Base-by-base conservation (phyloP, 2,113 vertebrate species). In the Gobio gobio region DNA sequence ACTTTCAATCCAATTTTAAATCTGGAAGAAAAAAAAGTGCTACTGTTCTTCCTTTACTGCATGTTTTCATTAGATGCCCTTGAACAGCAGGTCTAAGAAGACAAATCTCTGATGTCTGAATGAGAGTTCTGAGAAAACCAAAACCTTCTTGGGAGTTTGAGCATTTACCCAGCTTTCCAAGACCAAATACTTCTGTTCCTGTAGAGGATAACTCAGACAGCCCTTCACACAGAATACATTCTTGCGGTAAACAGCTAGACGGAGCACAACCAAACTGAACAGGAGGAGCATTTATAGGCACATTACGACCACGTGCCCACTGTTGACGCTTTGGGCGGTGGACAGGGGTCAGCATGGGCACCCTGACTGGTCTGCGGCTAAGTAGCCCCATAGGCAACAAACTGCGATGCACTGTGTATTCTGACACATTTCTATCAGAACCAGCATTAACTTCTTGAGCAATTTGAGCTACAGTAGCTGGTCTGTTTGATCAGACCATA, bases 51-150 rank as follows among this genome's bases (percentile, higher is more conserved):
- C n/a, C 2, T 73, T 73, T 24, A 73, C 40, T 73, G 40, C 18
- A 24, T 73, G 68, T 47, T 73, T 47, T 47, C 40, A 73, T 73
- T 22, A 47, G 70, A 24, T n/a, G 26, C 26, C 49, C 26, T 78
- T 78, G 75, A 78, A 78, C 29, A 78, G 29, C 75, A 56, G 75
- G 51, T 78, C 76, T 43, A 10, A 58, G 18, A 36, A 59, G 54
- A 43, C 2, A 3, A 18, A 22, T 33, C 20, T 20, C 16, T 51
- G 26, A 29, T 36, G 51, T 14, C 18, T 51, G n/a, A 76, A 64
- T 63, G 13, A 18, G 82, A 74, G 8, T 29, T 66, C 45, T 49
- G 73, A 66, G 59, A 77, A 59, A 51, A 77, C 54, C 13, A n/a
- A n/a, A n/a, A n/a, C 20, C 40, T 56, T 75, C 18, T 45, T 43